Evolutionary conservation across 2,888 invertebrate species (phyloP).

Genomic region (Luffia ferchaultella): DNA sequence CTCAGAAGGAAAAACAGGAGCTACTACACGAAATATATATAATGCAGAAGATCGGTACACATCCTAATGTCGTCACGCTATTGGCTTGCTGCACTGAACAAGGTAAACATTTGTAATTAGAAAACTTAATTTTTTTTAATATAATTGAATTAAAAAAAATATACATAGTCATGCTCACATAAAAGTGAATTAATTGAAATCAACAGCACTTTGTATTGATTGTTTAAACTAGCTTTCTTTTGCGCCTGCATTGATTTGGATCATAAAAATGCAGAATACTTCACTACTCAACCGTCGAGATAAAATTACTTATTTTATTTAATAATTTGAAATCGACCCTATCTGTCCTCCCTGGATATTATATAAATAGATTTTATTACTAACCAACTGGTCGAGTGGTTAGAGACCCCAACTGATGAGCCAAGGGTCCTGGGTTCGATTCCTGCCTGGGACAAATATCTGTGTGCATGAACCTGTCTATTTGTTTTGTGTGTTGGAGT

Average conservation of each 20-base stretch:
- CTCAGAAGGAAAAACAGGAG: constrained; percentile 80
- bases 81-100: constrained; percentile 85
- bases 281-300: no score
- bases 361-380: no score
- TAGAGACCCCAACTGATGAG: no score
- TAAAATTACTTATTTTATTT: no score
- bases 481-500: not conserved
- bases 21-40: constrained; percentile 76
- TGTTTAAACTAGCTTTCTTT: not conserved
- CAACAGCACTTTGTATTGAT: not conserved
- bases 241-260: not conserved
- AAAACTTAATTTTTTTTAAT: not conserved
- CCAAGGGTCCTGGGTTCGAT: no score
- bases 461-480: not conserved
- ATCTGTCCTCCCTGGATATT: no score
- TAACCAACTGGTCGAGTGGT: no score
- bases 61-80: constrained; percentile 83
- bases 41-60: constrained; percentile 84
- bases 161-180: no score
- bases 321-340: no score
- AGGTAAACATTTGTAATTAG: constrained; percentile 65
- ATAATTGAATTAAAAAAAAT: not conserved
- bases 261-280: no score
- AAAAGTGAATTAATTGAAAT: not conserved
- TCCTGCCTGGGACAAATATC: no score